Conservation (phyloP, 2,113 vertebrate species). For the Etheostoma cragini region DNA sequence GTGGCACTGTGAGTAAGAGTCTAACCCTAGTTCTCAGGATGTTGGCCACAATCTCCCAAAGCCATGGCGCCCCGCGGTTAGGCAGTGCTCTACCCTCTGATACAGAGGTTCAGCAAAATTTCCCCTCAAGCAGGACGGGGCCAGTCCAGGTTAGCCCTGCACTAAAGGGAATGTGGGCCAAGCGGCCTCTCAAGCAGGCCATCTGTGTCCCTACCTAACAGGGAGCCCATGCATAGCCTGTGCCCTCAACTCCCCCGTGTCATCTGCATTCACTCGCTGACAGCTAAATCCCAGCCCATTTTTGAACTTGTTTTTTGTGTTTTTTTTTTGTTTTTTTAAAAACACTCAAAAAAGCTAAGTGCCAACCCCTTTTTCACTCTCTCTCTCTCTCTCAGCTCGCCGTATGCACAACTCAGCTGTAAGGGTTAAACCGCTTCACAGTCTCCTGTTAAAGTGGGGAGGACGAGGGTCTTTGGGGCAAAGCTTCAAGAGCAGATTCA, state of each 20-base stretch:
- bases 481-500: constrained; percentile 82
- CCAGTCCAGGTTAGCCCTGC: constrained; percentile 53
- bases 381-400: constrained; percentile 24
- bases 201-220: constrained; percentile 75
- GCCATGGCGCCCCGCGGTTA: constrained; percentile 69
- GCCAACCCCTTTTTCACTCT: constrained; percentile 32
- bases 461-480: constrained; percentile 78
- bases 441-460: constrained; percentile 66
- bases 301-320: background rate
- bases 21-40: constrained; percentile 75
- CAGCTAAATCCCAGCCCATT: constrained; percentile 48
- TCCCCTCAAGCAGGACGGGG: constrained; percentile 68
- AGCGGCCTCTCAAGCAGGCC: constrained; percentile 70
- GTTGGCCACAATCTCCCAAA: constrained; percentile 72
- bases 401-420: constrained; percentile 37
- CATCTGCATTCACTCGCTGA: constrained; percentile 50
- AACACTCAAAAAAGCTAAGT: constrained; percentile 50
- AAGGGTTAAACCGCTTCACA: constrained; percentile 71
- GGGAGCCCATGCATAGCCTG: constrained; percentile 80
- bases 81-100: constrained; percentile 84
- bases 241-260: constrained; percentile 64
- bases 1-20: constrained; percentile 81
- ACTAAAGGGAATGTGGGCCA: constrained; percentile 75
- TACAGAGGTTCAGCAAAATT: constrained; percentile 84
- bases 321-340: constrained; percentile 36